Evolutionary conservation across 2,888 invertebrate genomes (phyloP), one percentile per base, ranked within the genome.

Genomic region (Heliconius hortense): DNA sequence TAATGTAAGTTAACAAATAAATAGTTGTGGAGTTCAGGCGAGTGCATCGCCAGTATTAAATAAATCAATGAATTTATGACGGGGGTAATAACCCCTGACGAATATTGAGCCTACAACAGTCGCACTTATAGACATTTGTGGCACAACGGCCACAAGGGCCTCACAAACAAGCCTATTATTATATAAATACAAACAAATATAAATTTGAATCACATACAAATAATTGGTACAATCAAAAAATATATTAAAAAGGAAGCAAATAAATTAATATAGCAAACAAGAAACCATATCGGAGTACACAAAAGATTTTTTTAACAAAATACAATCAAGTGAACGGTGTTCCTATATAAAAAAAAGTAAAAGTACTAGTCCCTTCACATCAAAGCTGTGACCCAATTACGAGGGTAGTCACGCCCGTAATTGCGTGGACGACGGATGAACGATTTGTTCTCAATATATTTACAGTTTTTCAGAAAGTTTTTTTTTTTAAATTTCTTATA

Each of bases 301-400:
- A 70, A 56, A 71, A 71, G 28, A 62, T 62, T 26, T 18, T 53
- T 69, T 70, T 69, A 63, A 63, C 73, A 64, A 73, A 76, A 60
- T 26, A 73, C 70, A 76, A 76, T 74, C 64, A 63, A 26, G 73
- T 59, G 31, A 76, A 71, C 66, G 48, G 64, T 70, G 74, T 73
- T 73, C 53, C 21, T 21, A 21, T 2, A 11, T 43, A 15, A 10
- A 56, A 56, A 56, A 56, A 74, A 70, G 70, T 70, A 75, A 75
- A 71, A 48, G 76, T 74, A 48, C 59, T 31, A 64, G 66, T 69
- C 70, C 70, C 73, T 69, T 75, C 53, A 77, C 75, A 73, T 66
- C 70, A 76, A 76, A 76, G 76, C 59, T 73, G 60, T 73, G 77
- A 77, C 77, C 75, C 76, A 76, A 71, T 73, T 77, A 73, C 71